Evolutionary conservation across 1,140 invertebrate species (phyloP).

Genomic region (Ruditapes philippinarum): DNA sequence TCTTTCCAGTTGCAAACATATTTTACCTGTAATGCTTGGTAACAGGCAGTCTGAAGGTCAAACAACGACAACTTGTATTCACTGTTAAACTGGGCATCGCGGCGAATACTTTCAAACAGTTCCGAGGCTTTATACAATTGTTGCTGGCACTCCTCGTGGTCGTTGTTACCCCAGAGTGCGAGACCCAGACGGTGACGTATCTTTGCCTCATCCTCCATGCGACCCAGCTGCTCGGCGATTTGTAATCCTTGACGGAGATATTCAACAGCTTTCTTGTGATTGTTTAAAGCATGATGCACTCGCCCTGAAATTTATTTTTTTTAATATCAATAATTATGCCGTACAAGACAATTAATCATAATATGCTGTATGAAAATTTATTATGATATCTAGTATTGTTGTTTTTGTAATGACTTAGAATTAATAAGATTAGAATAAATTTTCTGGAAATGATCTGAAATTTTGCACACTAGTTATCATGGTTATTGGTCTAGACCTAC

Average conservation of each 20-base stretch:
- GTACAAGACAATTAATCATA: too few species aligned
- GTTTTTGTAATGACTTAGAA: too few species aligned
- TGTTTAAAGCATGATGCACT: constrained; percentile 95
- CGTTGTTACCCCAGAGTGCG: constrained; percentile 94
- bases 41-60: constrained; percentile 94
- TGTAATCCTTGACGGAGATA: constrained; percentile 96
- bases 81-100: constrained; percentile 89
- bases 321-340: too few species aligned
- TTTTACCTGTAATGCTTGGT: constrained; percentile 91
- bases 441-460: too few species aligned
- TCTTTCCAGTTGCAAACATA: too few species aligned
- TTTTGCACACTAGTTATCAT: too few species aligned
- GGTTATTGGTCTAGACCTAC: too few species aligned
- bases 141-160: constrained; percentile 93
- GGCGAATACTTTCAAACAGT: constrained; percentile 93
- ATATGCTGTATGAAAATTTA: too few species aligned
- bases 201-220: constrained; percentile 96
- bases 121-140: constrained; percentile 95
- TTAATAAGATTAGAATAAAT: too few species aligned
- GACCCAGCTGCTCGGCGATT: constrained; percentile 95
- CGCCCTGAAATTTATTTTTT: too few species aligned
- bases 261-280: constrained; percentile 92
- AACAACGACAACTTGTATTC: constrained; percentile 90
- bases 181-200: constrained; percentile 96
- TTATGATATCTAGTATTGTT: too few species aligned